Conservation (phyloP, 2,797 vertebrate genomes). For the Tauraco hartlaubi region DNA sequence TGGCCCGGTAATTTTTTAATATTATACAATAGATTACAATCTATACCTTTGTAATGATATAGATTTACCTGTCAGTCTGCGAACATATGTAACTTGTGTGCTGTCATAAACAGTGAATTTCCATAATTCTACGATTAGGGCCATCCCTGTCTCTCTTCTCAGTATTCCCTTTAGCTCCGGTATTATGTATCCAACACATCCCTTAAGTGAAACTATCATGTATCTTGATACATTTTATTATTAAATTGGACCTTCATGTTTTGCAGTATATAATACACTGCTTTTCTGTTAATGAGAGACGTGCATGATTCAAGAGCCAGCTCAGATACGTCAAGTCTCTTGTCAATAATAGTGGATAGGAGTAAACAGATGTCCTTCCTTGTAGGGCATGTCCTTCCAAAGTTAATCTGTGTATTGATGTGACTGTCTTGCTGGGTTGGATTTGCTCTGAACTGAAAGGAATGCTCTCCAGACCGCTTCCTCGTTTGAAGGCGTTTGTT, state of each 20-base stretch:
- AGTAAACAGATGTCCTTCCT: not conserved
- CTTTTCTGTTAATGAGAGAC: not conserved
- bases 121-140: not conserved
- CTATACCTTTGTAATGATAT: not conserved
- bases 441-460: not conserved
- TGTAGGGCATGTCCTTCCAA: not conserved
- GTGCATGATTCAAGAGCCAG: not conserved
- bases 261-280: not conserved
- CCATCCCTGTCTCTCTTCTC: not conserved
- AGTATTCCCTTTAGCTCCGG: not conserved
- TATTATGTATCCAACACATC: not conserved
- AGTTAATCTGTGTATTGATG: not conserved
- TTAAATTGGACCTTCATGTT: not conserved
- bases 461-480: not conserved
- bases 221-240: not conserved
- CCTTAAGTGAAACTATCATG: not conserved
- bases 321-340: not conserved
- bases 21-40: not conserved
- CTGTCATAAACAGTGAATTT: not conserved
- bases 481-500: not conserved
- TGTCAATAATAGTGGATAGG: not conserved
- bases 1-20: not conserved
- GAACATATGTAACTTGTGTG: accelerated
- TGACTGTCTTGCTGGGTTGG: not conserved
- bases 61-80: not conserved